Conservation (phyloP, 2,797 vertebrate genomes). For the Geotrypetes seraphini region DNA sequence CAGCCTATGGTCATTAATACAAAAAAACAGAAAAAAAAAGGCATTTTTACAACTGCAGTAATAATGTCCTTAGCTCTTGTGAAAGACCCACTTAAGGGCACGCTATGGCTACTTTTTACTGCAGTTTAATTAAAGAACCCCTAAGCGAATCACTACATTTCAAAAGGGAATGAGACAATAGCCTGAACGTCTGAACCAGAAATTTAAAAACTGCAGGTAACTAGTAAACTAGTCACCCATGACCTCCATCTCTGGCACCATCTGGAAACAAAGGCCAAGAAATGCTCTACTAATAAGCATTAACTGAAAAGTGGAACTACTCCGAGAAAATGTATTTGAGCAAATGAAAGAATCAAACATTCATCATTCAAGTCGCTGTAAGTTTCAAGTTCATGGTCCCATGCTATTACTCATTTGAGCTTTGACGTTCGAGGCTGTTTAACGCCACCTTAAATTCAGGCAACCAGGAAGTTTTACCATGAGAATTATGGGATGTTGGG, state of each 20-base stretch:
- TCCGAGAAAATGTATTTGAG: constrained; percentile 23
- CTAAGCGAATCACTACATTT: no score
- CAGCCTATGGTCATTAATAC: no score
- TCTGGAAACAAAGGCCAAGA: constrained; percentile 1
- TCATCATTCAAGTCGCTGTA: constrained; percentile 23
- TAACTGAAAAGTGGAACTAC: constrained; percentile 4
- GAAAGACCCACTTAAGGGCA: no score
- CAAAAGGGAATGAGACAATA: no score
- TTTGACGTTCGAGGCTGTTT: constrained; percentile 1
- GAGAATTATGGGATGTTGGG: not conserved
- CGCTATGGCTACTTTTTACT: no score
- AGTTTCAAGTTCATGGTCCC: constrained; percentile 6
- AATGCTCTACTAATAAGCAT: constrained; percentile 4
- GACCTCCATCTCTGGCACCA: rapidly evolving
- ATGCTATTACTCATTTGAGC: constrained; percentile 5
- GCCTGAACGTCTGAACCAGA: no score
- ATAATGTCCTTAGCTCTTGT: no score
- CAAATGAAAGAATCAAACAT: constrained; percentile 27
- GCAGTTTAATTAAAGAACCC: no score
- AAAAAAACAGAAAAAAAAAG: no score
- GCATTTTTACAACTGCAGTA: no score
- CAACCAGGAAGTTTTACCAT: not conserved
- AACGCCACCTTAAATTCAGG: not conserved
- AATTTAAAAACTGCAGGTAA: no score
- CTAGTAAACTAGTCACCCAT: no score